These are phyloP conservation scores for Lepidocyrtinus sp. DNA, from an alignment of 2,888 invertebrate species.

Conservation along the genomic window DNA sequence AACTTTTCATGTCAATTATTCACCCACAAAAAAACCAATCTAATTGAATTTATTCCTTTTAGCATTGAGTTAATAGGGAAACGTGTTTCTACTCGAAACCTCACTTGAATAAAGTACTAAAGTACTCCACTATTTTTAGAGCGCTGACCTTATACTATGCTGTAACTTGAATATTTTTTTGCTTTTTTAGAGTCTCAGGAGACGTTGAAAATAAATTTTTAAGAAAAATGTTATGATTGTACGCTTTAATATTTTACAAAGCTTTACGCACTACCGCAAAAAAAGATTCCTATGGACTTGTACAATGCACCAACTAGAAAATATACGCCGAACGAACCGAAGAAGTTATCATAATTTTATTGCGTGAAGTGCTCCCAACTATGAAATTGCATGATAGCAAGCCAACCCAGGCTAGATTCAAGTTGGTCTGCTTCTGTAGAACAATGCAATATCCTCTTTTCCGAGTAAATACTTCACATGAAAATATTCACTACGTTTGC, in stretches of 20 bases:
- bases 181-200: too few relatives aligned
- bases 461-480: slow-evolving; percentile 1
- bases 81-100: too few relatives aligned
- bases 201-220: not conserved
- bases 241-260: not conserved
- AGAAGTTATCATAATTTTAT: slow-evolving; percentile 15
- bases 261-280: not conserved
- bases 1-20: too few relatives aligned
- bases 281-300: not conserved
- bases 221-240: not conserved
- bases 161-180: too few relatives aligned
- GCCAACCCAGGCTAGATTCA: not conserved
- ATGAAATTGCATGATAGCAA: slow-evolving; percentile 29
- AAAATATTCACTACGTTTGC: slow-evolving; percentile 17
- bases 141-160: too few relatives aligned
- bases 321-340: not conserved
- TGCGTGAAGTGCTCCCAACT: slow-evolving; percentile 42
- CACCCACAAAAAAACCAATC: too few relatives aligned
- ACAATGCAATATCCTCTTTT: slow-evolving; percentile 16
- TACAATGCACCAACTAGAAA: not conserved
- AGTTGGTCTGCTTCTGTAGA: too few relatives aligned
- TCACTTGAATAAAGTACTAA: too few relatives aligned
- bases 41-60: too few relatives aligned
- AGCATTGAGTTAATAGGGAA: too few relatives aligned
- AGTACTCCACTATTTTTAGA: too few relatives aligned